Percentiles rank a stretch among this genome's conserved stretches.
These are phyloP conservation scores for Eclectus roratus DNA, from an alignment of 2,113 vertebrate genomes.

Conservation along the genomic window DNA sequence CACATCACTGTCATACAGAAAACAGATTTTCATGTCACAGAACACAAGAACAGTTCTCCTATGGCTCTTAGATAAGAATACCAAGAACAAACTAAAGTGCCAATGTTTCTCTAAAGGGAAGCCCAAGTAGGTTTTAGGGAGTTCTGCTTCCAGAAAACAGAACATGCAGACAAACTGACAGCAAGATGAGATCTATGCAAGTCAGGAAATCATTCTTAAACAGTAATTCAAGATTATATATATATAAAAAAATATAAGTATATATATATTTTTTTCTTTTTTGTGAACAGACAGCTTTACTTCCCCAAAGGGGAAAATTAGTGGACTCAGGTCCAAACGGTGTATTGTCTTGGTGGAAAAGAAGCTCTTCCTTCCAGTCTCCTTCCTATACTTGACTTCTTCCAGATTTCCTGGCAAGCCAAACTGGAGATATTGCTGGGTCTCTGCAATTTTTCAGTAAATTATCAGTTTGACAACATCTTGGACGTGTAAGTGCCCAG, in stretches of 20 bases:
- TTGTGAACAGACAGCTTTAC: neutral
- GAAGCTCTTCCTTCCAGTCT: neutral
- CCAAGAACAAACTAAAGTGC: neutral
- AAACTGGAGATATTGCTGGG: neutral
- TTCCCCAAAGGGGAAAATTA: neutral
- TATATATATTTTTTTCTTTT: too few species aligned
- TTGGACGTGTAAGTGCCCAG: neutral
- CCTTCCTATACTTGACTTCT: neutral
- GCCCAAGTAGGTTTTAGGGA: neutral
- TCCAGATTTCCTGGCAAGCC: neutral
- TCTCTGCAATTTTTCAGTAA: neutral
- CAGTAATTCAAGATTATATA: neutral
- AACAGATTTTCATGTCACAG: neutral
- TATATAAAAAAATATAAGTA: too few species aligned
- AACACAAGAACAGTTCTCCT: neutral
- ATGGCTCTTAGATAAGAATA: neutral
- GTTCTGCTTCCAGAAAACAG: neutral
- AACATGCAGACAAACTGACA: neutral
- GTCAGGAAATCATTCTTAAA: neutral
- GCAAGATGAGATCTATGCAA: neutral
- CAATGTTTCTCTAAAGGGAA: neutral
- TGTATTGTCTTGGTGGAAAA: neutral
- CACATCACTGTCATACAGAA: neutral
- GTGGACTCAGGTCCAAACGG: neutral
- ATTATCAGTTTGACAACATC: constrained; percentile 37